A percentile compares a stretch with the other conserved stretches of the same genome.
These are phyloP conservation scores for Campylomormyrus numenius DNA, from an alignment of 2,113 vertebrate species.

Conservation along the genomic window DNA sequence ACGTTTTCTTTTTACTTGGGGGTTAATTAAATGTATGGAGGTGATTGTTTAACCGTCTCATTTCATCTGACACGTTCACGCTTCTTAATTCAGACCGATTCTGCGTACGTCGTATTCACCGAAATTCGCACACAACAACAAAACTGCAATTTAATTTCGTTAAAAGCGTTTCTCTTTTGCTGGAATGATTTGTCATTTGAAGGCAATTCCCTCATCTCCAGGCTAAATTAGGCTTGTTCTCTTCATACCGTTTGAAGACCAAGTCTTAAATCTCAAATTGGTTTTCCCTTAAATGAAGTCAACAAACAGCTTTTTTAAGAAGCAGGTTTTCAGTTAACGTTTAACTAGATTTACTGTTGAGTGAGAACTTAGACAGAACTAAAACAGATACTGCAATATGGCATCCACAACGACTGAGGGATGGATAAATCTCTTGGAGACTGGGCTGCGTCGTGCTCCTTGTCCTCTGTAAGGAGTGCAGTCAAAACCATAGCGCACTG, in stretches of 20 bases:
- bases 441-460: neutral
- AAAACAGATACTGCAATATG: neutral
- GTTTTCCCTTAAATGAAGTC: slow-evolving; percentile 2
- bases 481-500: neutral
- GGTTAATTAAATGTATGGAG: neutral
- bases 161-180: neutral
- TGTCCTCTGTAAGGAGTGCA: neutral
- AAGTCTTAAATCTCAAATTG: slow-evolving; percentile 8
- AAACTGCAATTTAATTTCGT: slow-evolving; percentile 7
- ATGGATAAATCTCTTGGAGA: neutral
- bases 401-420: neutral
- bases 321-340: neutral
- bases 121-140: neutral
- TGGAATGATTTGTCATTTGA: neutral
- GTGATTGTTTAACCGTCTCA: slow-evolving; percentile 47
- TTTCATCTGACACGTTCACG: slow-evolving; percentile 31
- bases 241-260: neutral
- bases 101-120: neutral
- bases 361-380: neutral
- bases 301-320: neutral
- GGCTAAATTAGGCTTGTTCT: slow-evolving; percentile 3
- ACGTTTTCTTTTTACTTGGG: neutral
- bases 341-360: neutral
- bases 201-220: slow-evolving; percentile 9
- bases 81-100: slow-evolving; percentile 1